phyloP scores from a whole-genome alignment of 2,797 vertebrate species.

The Melanotaenia trifasciata region DNA sequence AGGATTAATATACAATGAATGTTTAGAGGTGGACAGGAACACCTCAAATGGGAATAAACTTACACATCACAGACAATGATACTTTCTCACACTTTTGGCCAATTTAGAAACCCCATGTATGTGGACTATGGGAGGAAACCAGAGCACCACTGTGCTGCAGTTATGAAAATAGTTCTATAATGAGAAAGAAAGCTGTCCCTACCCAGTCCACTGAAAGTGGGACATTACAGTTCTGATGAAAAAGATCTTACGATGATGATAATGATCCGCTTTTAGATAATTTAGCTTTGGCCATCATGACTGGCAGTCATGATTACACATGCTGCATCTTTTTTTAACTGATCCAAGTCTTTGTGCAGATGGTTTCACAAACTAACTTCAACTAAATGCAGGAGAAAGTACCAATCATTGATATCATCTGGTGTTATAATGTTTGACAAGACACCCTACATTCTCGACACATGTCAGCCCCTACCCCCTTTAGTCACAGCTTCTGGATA shows the following conservation, averaged over 20 bases:
- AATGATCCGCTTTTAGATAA: conserved; percentile 36
- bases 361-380: conserved; percentile 41
- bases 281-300: conserved; percentile 18
- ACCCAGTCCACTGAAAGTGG: conserved; percentile 1
- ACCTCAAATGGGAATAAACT: neutral
- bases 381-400: conserved; percentile 2
- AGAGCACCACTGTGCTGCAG: neutral
- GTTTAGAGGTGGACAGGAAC: neutral
- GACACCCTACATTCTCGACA: conserved; percentile 6
- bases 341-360: conserved; percentile 12
- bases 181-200: conserved; percentile 17
- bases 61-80: neutral
- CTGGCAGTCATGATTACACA: conserved; percentile 35
- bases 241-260: conserved; percentile 26
- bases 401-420: conserved; percentile 43
- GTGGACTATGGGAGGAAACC: neutral
- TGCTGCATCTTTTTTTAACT: neutral
- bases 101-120: too few species aligned
- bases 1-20: neutral
- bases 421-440: conserved; percentile 10
- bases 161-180: neutral
- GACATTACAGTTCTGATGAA: conserved; percentile 22
- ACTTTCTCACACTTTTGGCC: too few species aligned
- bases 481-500: neutral
- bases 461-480: neutral